phyloP scores from a whole-genome alignment of 2,797 vertebrate genomes.

The Lates japonicus region DNA sequence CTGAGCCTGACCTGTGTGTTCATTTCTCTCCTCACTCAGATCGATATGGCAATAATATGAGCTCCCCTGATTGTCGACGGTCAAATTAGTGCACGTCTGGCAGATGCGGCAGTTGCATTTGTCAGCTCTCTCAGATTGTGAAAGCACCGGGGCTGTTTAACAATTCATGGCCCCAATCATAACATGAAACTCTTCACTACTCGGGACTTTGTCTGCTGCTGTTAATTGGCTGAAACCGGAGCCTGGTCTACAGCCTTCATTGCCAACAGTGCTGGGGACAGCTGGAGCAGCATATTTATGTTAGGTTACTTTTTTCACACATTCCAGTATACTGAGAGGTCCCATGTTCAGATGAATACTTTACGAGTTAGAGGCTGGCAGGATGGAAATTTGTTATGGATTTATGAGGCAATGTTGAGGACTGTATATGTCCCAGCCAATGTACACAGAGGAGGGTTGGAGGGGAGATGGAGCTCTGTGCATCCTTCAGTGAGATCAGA shows the following conservation, averaged over 20 bases:
- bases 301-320: slow-evolving; percentile 6
- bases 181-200: slow-evolving; percentile 66
- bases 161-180: slow-evolving; percentile 74
- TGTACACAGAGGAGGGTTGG: slow-evolving; percentile 13
- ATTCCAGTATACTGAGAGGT: slow-evolving; percentile 13
- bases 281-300: slow-evolving; percentile 38
- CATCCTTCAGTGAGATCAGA: slow-evolving; percentile 39
- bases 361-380: slow-evolving; percentile 16
- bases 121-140: slow-evolving; percentile 58
- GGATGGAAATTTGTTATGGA: slow-evolving; percentile 33
- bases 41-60: slow-evolving; percentile 76
- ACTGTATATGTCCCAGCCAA: slow-evolving; percentile 34
- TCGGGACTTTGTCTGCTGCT: slow-evolving; percentile 49
- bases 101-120: slow-evolving; percentile 63
- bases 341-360: slow-evolving; percentile 41
- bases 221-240: slow-evolving; percentile 68
- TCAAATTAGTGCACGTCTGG: slow-evolving; percentile 72
- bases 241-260: background rate
- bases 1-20: slow-evolving; percentile 29
- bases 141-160: slow-evolving; percentile 68
- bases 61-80: slow-evolving; percentile 64
- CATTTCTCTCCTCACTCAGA: slow-evolving; percentile 48
- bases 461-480: background rate
- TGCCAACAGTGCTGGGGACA: slow-evolving; percentile 7
- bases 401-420: slow-evolving; percentile 39